A percentile compares a stretch with the other conserved stretches of the same genome.
phyloP scores from a whole-genome alignment of 2,888 invertebrate genomes.

The Seira sanloemensis region DNA sequence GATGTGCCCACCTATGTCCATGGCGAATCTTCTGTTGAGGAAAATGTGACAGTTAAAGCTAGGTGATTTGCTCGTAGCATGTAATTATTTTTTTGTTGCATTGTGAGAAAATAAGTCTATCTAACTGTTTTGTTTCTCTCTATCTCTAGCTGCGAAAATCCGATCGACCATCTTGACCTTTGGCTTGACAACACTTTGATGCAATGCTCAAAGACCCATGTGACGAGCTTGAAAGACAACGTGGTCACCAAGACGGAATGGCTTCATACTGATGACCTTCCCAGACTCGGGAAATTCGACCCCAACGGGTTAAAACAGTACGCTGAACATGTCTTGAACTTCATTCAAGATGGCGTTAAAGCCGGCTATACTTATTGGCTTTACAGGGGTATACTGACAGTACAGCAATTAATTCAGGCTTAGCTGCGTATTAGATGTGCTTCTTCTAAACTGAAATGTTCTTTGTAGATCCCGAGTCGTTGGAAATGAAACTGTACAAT shows the following conservation, averaged over 20 bases:
- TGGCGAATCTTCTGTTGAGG: neutral
- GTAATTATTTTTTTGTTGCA: too few species aligned
- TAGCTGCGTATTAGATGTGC: neutral
- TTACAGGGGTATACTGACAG: constrained; percentile 35
- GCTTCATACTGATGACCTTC: constrained; percentile 30
- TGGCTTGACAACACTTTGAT: constrained; percentile 47
- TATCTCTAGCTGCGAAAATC: too few species aligned
- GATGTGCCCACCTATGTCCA: constrained; percentile 3
- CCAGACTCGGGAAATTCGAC: constrained; percentile 20
- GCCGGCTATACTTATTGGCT: constrained; percentile 49
- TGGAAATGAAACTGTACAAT: constrained; percentile 34
- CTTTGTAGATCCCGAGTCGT: constrained; percentile 20
- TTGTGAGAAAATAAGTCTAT: too few species aligned
- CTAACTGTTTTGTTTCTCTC: too few species aligned
- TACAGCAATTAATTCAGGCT: neutral
- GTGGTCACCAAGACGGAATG: constrained; percentile 24
- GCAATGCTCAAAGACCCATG: neutral
- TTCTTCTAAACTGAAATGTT: neutral
- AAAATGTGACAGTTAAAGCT: constrained; percentile 19
- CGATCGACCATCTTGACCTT: constrained; percentile 25
- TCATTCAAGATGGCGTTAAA: constrained; percentile 14
- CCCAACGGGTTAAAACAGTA: neutral
- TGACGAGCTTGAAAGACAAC: constrained; percentile 10
- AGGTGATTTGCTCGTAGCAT: constrained; percentile 27
- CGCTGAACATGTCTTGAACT: neutral